Percentiles rank a stretch among this genome's conserved stretches.
These are phyloP conservation scores for Cheiracanthium punctorium DNA, from an alignment of 2,888 invertebrate genomes.

Conservation along the genomic window DNA sequence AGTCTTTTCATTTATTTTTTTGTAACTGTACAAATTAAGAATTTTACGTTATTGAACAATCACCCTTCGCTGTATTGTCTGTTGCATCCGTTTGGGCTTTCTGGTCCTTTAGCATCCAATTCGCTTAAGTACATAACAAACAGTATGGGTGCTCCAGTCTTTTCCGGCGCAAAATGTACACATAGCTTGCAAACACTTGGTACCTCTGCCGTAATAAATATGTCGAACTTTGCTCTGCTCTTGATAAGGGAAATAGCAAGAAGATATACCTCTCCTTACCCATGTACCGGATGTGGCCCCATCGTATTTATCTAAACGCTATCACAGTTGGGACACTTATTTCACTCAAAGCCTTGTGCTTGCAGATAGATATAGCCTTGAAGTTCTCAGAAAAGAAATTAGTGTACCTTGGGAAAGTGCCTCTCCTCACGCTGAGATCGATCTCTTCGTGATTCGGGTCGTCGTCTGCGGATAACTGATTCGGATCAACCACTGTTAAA, in stretches of 20 bases:
- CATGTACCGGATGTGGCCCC: slow-evolving; percentile 41
- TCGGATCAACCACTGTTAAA: no score
- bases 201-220: slow-evolving; percentile 30
- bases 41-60: no score
- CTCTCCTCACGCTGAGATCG: no score
- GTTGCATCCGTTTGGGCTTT: no score
- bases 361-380: background rate
- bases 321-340: background rate
- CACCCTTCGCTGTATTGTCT: no score
- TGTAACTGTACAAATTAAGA: no score
- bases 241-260: slow-evolving; percentile 30
- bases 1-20: no score
- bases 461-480: no score
- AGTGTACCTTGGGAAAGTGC: background rate
- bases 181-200: background rate
- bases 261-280: slow-evolving; percentile 18
- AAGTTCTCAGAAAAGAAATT: background rate
- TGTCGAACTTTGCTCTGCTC: slow-evolving; percentile 50
- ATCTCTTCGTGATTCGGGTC: no score
- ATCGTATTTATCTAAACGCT: slow-evolving; percentile 37
- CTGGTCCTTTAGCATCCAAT: background rate
- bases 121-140: background rate
- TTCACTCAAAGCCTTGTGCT: background rate
- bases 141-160: background rate
- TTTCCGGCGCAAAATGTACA: background rate